Conservation (phyloP, 2,888 invertebrate species). For the Drosophila cyrtoloma region DNA sequence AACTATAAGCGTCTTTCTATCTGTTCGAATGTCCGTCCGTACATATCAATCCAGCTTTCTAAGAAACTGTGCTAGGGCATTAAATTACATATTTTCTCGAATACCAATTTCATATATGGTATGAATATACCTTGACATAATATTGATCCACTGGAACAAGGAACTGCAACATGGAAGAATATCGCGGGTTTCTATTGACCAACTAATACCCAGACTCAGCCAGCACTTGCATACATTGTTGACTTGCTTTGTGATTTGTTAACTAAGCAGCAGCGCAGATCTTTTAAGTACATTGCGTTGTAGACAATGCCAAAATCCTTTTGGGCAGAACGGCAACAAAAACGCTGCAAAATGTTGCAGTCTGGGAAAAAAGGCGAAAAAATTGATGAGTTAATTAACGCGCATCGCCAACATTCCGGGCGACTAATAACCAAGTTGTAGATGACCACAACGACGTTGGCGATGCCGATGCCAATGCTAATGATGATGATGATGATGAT, state of each 20-base stretch:
- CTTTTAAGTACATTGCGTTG: slow-evolving; percentile 18
- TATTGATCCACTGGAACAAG: neutral
- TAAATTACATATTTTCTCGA: neutral
- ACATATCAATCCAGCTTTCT: neutral
- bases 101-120: neutral
- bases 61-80: neutral
- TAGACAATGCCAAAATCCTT: slow-evolving; percentile 43
- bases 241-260: slow-evolving; percentile 21
- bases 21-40: too few species aligned
- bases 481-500: slow-evolving; percentile 9
- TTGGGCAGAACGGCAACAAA: slow-evolving; percentile 23
- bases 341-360: slow-evolving; percentile 7
- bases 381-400: slow-evolving; percentile 81
- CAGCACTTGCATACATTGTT: neutral
- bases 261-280: neutral
- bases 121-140: neutral
- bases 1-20: neutral
- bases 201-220: neutral
- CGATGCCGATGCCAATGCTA: slow-evolving; percentile 3
- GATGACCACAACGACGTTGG: slow-evolving; percentile 60
- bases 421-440: slow-evolving; percentile 81
- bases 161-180: neutral
- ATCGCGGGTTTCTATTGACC: neutral
- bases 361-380: slow-evolving; percentile 47
- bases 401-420: slow-evolving; percentile 80